These are phyloP conservation scores for Brachyhypopomus occidentalis DNA, from an alignment of 2,113 vertebrate species.

Conservation along the genomic window DNA sequence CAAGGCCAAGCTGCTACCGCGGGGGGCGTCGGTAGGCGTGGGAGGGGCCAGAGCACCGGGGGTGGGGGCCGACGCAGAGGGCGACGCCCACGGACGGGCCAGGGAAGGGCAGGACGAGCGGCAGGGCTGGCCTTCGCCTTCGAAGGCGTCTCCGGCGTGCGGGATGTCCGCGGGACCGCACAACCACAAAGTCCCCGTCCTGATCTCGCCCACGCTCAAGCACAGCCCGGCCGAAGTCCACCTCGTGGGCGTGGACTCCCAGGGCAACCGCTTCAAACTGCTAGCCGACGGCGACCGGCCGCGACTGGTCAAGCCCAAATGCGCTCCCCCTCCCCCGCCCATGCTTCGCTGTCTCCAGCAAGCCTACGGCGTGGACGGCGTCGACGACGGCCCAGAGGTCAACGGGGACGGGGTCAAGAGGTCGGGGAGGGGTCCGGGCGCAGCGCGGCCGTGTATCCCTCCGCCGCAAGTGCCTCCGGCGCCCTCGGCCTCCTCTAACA, in stretches of 20 bases:
- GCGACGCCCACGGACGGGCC: constrained; percentile 67
- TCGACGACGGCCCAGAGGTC: constrained; percentile 74
- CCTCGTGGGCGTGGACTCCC: constrained; percentile 95
- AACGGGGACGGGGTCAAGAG: constrained; percentile 82
- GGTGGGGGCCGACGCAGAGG: constrained; percentile 70
- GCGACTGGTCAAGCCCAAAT: constrained; percentile 94
- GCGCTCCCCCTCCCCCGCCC: constrained; percentile 90
- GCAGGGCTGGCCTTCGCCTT: constrained; percentile 85
- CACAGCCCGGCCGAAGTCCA: constrained; percentile 89
- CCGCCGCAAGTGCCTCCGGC: constrained; percentile 93
- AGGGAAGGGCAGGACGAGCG: constrained; percentile 80
- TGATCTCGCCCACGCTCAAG: constrained; percentile 95
- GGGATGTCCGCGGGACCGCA: constrained; percentile 78
- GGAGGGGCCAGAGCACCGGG: constrained; percentile 69
- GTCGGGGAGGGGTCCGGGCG: constrained; percentile 70
- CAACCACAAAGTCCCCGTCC: constrained; percentile 98
- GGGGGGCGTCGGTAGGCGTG: constrained; percentile 71
- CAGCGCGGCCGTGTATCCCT: constrained; percentile 81
- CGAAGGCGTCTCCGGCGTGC: constrained; percentile 76
- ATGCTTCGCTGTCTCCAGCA: constrained; percentile 84
- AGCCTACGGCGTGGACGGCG: constrained; percentile 69
- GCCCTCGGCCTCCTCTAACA: constrained; percentile 64
- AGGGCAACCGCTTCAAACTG: constrained; percentile 98
- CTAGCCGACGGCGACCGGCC: constrained; percentile 90
- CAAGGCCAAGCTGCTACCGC: constrained; percentile 92